These are phyloP conservation scores for Sebastes miniatus DNA, from an alignment of 2,797 vertebrate species.

Conservation along the genomic window DNA sequence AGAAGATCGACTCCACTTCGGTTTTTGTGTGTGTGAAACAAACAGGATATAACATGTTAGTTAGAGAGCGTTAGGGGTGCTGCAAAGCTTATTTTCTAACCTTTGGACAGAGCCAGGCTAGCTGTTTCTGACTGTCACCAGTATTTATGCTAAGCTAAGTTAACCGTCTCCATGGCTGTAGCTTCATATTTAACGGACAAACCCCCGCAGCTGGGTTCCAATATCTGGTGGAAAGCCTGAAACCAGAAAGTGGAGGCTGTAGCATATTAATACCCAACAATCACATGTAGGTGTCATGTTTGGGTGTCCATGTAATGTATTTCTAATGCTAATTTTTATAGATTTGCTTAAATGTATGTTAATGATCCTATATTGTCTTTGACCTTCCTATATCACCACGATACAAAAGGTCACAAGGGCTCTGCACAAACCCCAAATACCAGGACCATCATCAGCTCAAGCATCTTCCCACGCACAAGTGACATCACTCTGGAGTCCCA, in stretches of 20 bases:
- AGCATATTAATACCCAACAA: not conserved
- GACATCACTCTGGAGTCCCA: slow-evolving; percentile 18
- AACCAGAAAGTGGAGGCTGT: too few species aligned
- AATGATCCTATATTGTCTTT: not conserved
- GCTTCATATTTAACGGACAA: too few species aligned
- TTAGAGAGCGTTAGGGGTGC: not conserved
- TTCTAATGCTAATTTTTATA: not conserved
- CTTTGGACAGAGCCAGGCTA: too few species aligned
- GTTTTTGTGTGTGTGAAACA: not conserved
- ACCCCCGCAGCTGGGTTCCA: too few species aligned
- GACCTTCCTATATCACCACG: not conserved
- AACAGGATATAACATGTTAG: not conserved
- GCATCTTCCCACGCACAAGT: slow-evolving; percentile 14
- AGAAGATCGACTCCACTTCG: not conserved
- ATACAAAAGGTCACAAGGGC: slow-evolving; percentile 30
- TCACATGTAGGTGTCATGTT: not conserved
- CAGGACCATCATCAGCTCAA: slow-evolving; percentile 19
- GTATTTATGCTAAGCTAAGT: too few species aligned
- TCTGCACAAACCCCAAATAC: slow-evolving; percentile 29
- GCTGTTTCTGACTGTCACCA: too few species aligned
- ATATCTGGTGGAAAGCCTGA: too few species aligned
- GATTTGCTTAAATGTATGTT: not conserved
- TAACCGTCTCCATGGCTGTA: too few species aligned
- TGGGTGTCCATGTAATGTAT: not conserved
- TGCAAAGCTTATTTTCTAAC: too few species aligned